A percentile compares a stretch with the other conserved stretches of the same genome.
Conservation (phyloP, 2,888 invertebrate species). For the Athalia circularis region DNA sequence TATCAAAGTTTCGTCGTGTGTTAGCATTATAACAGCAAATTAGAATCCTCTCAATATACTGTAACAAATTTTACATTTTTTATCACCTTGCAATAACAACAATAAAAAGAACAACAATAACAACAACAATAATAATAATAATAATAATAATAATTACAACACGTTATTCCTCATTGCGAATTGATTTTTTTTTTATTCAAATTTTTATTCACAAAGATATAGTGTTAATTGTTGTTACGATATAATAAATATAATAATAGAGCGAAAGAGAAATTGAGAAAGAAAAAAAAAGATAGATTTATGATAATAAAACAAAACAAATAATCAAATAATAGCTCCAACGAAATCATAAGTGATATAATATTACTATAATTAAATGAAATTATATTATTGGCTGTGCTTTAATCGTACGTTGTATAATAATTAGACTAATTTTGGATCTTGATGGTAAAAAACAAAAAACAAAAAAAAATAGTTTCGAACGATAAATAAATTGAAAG, state of each 20-base stretch:
- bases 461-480: background rate
- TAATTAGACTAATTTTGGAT: background rate
- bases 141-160: background rate
- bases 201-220: too few species aligned
- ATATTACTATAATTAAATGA: background rate
- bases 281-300: background rate
- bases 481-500: background rate
- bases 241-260: background rate
- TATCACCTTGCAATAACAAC: background rate
- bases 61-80: background rate
- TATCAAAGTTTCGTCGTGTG: constrained; percentile 60
- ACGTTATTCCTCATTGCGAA: too few species aligned
- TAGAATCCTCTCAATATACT: background rate
- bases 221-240: too few species aligned
- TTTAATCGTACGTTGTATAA: background rate
- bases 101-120: background rate
- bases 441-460: background rate
- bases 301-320: background rate
- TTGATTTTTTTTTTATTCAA: too few species aligned
- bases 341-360: constrained; percentile 33
- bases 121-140: background rate
- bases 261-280: background rate
- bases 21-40: constrained; percentile 29
- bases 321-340: background rate
- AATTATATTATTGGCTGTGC: constrained; percentile 33